Percentiles rank a stretch among this genome's conserved stretches.
Evolutionary conservation across 2,797 vertebrate species (phyloP).

Genomic region (Peromyscus melanophrys): DNA sequence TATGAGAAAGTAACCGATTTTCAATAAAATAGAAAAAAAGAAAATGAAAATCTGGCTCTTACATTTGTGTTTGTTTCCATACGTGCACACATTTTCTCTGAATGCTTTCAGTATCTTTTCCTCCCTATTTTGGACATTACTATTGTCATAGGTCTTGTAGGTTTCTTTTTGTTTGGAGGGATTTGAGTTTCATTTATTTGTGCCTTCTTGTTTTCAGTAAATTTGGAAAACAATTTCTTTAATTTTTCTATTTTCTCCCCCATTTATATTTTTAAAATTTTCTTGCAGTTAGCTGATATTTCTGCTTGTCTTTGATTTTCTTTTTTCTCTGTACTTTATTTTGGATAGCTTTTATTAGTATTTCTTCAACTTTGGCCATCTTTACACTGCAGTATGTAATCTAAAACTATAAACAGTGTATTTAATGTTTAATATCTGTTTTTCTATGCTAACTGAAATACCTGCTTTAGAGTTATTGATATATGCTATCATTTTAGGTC

Average conservation of each 20-base stretch:
- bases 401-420: not conserved
- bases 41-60: not conserved
- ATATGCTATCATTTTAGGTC: not conserved
- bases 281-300: not conserved
- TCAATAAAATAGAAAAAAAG: not conserved
- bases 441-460: not conserved
- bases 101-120: not conserved
- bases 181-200: not conserved
- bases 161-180: not conserved
- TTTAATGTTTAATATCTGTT: not conserved
- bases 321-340: constrained; percentile 29
- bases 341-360: constrained; percentile 38
- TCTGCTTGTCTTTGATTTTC: not conserved
- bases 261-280: not conserved
- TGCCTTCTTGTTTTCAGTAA: constrained; percentile 15
- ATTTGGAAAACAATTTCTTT: constrained; percentile 21
- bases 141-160: not conserved
- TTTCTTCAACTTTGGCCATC: constrained; percentile 32
- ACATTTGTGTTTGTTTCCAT: not conserved
- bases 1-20: not conserved
- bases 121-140: not conserved
- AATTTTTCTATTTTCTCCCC: not conserved
- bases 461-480: not conserved
- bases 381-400: not conserved
- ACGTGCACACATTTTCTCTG: not conserved